phyloP scores from a whole-genome alignment of 53 echinoderm and acorn worm genomes.

The Echinarachnius parma region DNA sequence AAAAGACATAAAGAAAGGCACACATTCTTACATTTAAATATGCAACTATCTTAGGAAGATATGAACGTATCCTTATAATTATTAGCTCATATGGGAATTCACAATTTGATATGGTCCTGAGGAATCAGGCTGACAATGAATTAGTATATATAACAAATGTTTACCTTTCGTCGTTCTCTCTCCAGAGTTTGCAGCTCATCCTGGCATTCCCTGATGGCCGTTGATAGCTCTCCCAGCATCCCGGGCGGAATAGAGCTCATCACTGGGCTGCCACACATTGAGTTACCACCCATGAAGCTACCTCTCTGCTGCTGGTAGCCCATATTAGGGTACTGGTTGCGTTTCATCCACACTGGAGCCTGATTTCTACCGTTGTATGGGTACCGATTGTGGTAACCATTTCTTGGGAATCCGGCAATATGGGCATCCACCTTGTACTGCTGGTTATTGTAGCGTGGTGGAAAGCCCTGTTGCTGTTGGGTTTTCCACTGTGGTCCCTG shows the following conservation, averaged over 20 bases:
- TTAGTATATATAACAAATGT: no score
- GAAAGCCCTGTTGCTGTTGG: neutral
- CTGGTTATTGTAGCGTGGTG: conserved; percentile 18
- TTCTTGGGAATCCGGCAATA: conserved; percentile 24
- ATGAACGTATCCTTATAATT: no score
- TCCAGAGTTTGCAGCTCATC: conserved; percentile 51
- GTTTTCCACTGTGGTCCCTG: conserved; percentile 11
- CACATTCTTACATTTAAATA: no score
- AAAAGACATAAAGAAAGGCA: no score
- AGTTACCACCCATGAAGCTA: neutral
- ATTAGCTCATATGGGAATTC: no score
- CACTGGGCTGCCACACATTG: conserved; percentile 11
- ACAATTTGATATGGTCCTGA: no score
- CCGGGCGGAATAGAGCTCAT: neutral
- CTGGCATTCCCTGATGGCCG: conserved; percentile 27
- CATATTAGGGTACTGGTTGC: conserved; percentile 15
- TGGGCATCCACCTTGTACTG: conserved; percentile 1
- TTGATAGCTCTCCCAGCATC: conserved; percentile 4
- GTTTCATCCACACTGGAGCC: conserved; percentile 31
- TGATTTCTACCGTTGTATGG: conserved; percentile 21
- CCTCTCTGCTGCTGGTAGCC: conserved; percentile 8
- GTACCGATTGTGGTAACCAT: conserved; percentile 2
- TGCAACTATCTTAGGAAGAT: no score
- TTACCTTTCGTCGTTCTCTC: conserved; percentile 57
- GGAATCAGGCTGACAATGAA: no score